Evolutionary conservation across 2,797 vertebrate genomes (phyloP).

Genomic region (Malurus leucopterus): DNA sequence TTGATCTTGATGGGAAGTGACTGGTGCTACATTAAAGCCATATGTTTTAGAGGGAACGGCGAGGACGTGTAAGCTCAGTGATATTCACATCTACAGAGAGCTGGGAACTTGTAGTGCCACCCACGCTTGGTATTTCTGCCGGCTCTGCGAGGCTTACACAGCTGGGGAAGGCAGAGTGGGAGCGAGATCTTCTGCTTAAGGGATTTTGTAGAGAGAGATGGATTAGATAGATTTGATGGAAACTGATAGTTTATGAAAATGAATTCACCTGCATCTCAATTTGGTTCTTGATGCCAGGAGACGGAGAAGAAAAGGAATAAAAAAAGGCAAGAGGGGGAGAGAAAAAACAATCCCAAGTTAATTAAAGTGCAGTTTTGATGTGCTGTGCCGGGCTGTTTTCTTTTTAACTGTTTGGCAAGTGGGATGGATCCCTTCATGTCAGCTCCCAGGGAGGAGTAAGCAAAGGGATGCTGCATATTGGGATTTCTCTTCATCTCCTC

Average conservation of each 20-base stretch:
- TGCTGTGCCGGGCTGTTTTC: neutral
- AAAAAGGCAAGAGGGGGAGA: neutral
- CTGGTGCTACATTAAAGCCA: conserved; percentile 49
- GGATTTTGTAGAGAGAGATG: conserved; percentile 43
- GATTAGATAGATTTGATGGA: conserved; percentile 48
- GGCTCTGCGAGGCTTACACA: conserved; percentile 48
- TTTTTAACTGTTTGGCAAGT: conserved; percentile 10
- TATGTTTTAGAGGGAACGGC: conserved; percentile 36
- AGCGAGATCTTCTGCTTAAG: conserved; percentile 58
- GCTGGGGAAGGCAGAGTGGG: conserved; percentile 54
- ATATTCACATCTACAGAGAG: conserved; percentile 51
- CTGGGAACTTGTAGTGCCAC: conserved; percentile 54
- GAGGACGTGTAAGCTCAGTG: conserved; percentile 54
- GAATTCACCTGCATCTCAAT: conserved; percentile 52
- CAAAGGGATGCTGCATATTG: neutral
- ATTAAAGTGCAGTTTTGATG: conserved; percentile 19
- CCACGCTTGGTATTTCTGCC: conserved; percentile 56
- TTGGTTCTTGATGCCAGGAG: conserved; percentile 32
- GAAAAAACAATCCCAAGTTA: neutral
- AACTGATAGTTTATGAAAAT: conserved; percentile 57
- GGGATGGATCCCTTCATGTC: neutral
- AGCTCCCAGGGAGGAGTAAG: neutral
- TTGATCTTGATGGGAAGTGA: conserved; percentile 54
- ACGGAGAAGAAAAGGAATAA: neutral
- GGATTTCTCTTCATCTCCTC: neutral